Evolutionary conservation across 2,888 invertebrate genomes (phyloP), one percentile per base, ranked within the genome.

Genomic region (Cacoxenus indagator): DNA sequence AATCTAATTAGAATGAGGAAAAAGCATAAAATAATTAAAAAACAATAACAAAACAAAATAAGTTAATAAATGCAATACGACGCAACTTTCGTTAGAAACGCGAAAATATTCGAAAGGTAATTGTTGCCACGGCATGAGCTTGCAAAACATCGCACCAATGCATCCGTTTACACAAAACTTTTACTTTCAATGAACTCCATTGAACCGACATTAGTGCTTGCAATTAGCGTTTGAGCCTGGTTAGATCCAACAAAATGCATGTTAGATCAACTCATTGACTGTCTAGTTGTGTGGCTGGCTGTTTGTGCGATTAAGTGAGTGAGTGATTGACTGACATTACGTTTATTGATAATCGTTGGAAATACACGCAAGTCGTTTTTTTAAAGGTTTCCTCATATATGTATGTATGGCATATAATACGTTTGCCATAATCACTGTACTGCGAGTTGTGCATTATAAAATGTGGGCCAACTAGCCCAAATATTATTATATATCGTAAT

Each of bases 141-240:
- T 46, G 51, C 48, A 29, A 64, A 48, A 43, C 19, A 22, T 65
- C 27, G 14, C 37, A 14, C 3, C 5, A 4, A 37, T 14, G 37
- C 1, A 0, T 8, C 8, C 37, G 37, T 14, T 2, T 8, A 37
- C 37, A 31, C 4, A 31, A 74, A 81, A 74, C 80, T 83, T 81
- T 81, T 82, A 81, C 80, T 81, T 81, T 81, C 83, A 73, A 74
- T 81, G 80, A 83, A 81, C 83, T 77, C 79, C 81, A 81, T 75
- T 82, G 83, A 81, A 81, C 80, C 75, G 73, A 70, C 81, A 80
- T 82, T 82, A 78, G 81, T 78, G 68, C 43, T 66, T 71, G 77
- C 74, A 80, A 80, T 80, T 80, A 80, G 81, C 82, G 61, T 43
- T 43, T 43, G 37, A 37, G 14, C 8, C 5, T 37, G 37, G 9